phyloP scores from a whole-genome alignment of 92 coral and sea anemone species.

The Meandrina meandrites region DNA sequence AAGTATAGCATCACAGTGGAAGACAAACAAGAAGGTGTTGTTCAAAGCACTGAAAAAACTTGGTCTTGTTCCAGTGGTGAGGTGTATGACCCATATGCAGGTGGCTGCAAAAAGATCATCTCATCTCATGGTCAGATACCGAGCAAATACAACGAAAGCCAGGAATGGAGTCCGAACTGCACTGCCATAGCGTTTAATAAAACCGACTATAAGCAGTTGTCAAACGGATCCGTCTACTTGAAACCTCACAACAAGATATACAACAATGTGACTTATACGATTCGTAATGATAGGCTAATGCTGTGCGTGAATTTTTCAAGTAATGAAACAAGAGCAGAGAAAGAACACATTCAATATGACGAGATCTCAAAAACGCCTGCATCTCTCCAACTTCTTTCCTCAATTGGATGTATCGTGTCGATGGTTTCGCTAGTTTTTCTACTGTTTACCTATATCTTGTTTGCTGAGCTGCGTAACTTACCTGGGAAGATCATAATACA shows the following conservation, averaged over 20 bases:
- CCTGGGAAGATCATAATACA: conserved; percentile 62
- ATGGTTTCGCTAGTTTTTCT: conserved; percentile 44
- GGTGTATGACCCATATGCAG: conserved; percentile 58
- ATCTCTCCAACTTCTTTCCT: conserved; percentile 3
- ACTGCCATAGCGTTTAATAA: conserved; percentile 26
- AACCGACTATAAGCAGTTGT: conserved; percentile 4
- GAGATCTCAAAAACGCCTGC: neutral
- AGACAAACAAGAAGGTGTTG: neutral
- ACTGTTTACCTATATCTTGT: conserved; percentile 41
- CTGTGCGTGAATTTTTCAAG: conserved; percentile 27
- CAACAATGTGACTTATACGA: neutral
- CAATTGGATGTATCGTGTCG: conserved; percentile 45
- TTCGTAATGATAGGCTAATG: neutral
- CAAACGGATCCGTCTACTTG: conserved; percentile 21
- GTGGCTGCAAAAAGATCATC: conserved; percentile 35
- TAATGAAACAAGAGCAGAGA: neutral
- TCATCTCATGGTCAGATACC: neutral
- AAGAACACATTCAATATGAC: neutral
- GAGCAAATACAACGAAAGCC: neutral
- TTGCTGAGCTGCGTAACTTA: conserved; percentile 60
- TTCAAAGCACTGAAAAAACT: neutral
- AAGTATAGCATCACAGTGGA: conserved; percentile 23
- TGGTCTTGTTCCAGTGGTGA: conserved; percentile 31
- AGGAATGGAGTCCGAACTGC: conserved; percentile 14
- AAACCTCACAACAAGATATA: conserved; percentile 13